Conservation (phyloP, 2,797 vertebrate genomes). For the Buceros bicornis region DNA sequence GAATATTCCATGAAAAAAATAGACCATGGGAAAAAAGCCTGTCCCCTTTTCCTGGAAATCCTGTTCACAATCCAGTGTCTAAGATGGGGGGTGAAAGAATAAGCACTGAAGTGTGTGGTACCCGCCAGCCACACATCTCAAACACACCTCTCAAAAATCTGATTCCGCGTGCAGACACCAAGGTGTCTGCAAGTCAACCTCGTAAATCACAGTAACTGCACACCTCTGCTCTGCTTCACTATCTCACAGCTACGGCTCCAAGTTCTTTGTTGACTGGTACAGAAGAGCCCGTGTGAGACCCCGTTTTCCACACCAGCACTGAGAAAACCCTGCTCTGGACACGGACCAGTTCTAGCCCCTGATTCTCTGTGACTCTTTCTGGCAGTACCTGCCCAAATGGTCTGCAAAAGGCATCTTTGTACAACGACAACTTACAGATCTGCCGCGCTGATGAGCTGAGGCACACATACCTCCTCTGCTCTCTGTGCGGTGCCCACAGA, state of each 20-base stretch:
- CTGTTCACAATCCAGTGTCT: background rate
- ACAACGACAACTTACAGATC: too few species aligned
- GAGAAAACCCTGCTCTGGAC: background rate
- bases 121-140: background rate
- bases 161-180: background rate
- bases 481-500: accelerated
- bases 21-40: background rate
- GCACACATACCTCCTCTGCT: background rate
- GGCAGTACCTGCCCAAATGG: background rate
- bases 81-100: background rate
- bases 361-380: background rate
- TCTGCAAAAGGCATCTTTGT: background rate
- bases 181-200: background rate
- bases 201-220: background rate
- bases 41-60: background rate
- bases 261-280: background rate
- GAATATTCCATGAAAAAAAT: background rate
- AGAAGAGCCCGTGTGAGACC: background rate
- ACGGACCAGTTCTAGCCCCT: background rate
- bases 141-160: background rate
- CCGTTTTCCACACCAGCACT: background rate
- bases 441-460: background rate
- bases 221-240: background rate
- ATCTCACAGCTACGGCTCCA: background rate
- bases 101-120: background rate